Conservation (phyloP, 2,113 vertebrate species). For the Cebidichthys violaceus region DNA sequence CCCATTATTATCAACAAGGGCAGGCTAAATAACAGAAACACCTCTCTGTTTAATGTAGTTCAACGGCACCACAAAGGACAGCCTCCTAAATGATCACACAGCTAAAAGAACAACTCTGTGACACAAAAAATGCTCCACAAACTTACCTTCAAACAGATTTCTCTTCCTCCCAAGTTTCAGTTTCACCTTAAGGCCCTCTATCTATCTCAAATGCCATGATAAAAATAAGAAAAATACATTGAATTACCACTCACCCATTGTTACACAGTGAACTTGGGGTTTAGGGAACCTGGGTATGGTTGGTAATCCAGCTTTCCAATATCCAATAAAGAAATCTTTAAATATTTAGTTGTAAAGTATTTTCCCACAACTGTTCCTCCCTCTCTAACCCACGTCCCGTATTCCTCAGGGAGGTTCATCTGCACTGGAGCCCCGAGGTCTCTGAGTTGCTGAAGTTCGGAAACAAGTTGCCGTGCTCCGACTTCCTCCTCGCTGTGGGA, state of each 20-base stretch:
- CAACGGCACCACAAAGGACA: too few relatives aligned
- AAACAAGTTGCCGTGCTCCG: conserved; percentile 73
- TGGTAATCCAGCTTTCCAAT: neutral
- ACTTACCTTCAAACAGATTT: neutral
- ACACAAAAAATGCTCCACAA: too few relatives aligned
- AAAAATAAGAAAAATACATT: neutral
- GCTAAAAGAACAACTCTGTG: too few relatives aligned
- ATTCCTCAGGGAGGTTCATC: conserved; percentile 72
- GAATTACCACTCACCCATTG: neutral
- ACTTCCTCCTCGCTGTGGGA: conserved; percentile 82
- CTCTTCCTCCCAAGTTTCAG: neutral
- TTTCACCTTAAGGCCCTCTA: neutral
- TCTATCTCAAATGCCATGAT: too few relatives aligned
- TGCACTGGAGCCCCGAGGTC: conserved; percentile 72
- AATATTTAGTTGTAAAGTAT: neutral
- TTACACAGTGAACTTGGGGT: too few relatives aligned
- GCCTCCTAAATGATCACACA: too few relatives aligned
- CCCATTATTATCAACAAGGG: neutral
- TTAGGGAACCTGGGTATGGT: neutral
- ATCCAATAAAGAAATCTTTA: neutral
- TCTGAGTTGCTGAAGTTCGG: conserved; percentile 41
- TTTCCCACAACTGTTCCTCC: neutral
- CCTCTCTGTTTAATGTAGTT: neutral
- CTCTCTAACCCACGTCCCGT: neutral
- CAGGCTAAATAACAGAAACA: neutral